Percentiles rank a stretch among this genome's conserved stretches.
phyloP scores from a whole-genome alignment of 2,888 invertebrate genomes.

The Hesperia comma region DNA sequence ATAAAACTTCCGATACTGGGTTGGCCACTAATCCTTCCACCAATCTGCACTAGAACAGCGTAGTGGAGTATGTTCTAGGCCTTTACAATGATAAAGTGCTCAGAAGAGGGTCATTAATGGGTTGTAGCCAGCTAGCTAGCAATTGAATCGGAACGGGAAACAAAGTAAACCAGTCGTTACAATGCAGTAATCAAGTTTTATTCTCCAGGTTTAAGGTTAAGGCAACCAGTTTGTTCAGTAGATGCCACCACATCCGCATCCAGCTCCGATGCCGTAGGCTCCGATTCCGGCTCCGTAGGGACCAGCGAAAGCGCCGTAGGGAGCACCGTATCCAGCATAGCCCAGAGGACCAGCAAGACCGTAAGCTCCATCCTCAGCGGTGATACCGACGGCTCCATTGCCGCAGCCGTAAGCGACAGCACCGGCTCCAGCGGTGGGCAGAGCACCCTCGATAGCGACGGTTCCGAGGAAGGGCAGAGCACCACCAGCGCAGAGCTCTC shows the following conservation, averaged over 20 bases:
- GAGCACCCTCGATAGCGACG: constrained; percentile 17
- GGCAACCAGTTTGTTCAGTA: background rate
- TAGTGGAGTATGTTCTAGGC: no score
- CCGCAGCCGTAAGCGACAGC: constrained; percentile 50
- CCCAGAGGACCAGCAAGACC: constrained; percentile 14
- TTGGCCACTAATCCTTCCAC: no score
- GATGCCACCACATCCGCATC: constrained; percentile 11
- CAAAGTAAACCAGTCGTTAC: background rate
- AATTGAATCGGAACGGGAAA: background rate
- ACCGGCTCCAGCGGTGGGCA: constrained; percentile 42
- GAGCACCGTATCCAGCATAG: constrained; percentile 45
- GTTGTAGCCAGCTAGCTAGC: no score
- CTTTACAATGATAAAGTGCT: no score
- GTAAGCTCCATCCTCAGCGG: constrained; percentile 5
- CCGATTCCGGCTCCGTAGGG: constrained; percentile 46
- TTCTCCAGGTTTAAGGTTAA: background rate
- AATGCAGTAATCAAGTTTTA: background rate
- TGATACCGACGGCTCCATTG: constrained; percentile 46
- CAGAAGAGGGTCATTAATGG: no score
- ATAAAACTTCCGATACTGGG: no score
- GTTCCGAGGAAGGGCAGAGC: constrained; percentile 12
- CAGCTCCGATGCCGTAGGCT: background rate
- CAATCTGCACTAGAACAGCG: no score
- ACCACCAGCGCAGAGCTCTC: constrained; percentile 8
- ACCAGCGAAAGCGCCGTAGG: constrained; percentile 43